Evolutionary conservation across 2,113 vertebrate species (phyloP).

Genomic region (Corapipo altera): DNA sequence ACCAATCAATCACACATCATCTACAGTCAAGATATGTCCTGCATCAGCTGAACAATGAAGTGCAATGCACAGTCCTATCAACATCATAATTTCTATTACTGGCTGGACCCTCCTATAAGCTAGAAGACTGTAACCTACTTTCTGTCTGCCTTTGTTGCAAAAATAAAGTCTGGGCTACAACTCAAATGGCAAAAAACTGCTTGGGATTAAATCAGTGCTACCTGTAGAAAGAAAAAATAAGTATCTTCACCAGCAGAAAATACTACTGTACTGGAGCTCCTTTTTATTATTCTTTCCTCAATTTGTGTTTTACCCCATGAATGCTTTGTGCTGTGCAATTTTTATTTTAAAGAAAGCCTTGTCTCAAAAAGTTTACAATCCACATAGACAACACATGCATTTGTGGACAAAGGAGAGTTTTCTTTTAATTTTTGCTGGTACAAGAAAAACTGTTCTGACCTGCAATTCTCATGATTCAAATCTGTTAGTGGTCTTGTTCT

Average conservation of each 20-base stretch:
- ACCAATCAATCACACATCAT: background rate
- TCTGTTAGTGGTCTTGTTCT: background rate
- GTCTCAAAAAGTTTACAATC: background rate
- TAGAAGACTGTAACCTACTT: background rate
- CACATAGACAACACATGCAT: background rate
- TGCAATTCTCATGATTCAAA: background rate
- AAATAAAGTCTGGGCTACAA: background rate
- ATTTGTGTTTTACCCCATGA: background rate
- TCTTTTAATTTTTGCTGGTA: background rate
- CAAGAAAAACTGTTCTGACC: background rate
- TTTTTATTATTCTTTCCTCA: background rate
- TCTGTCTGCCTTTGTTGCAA: background rate
- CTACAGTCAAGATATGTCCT: slow-evolving; percentile 7
- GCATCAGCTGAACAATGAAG: slow-evolving; percentile 15
- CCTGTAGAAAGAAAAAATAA: background rate
- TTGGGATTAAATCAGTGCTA: background rate
- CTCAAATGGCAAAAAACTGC: background rate
- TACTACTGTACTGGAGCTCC: background rate
- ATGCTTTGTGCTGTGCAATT: background rate
- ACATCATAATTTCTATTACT: background rate
- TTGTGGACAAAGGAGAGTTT: background rate
- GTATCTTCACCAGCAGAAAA: background rate
- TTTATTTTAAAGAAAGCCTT: background rate
- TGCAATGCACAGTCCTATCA: background rate
- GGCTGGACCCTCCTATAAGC: background rate